These are phyloP conservation scores for Mus pahari DNA, from an alignment of 2,113 vertebrate species.

Conservation along the genomic window DNA sequence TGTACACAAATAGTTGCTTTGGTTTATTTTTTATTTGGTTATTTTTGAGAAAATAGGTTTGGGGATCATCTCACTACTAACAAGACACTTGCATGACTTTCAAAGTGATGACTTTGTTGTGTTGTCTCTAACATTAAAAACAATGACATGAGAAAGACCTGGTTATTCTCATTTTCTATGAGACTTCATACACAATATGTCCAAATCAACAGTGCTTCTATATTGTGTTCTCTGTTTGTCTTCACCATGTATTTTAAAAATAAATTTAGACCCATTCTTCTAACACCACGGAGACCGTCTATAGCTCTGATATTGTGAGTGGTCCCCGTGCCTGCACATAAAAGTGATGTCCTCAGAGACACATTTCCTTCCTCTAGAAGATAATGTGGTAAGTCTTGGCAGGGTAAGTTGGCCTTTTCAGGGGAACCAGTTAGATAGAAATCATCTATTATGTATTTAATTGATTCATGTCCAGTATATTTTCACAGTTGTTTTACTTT, in stretches of 20 bases:
- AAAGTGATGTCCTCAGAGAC: neutral
- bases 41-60: neutral
- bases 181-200: neutral
- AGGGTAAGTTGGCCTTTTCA: neutral
- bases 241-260: neutral
- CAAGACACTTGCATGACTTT: neutral
- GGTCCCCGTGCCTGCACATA: neutral
- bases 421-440: neutral
- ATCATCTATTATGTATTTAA: neutral
- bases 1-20: neutral
- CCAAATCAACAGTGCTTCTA: neutral
- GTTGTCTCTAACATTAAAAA: neutral
- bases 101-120: neutral
- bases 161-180: neutral
- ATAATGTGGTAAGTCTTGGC: neutral
- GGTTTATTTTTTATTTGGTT: neutral
- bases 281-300: neutral
- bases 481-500: neutral
- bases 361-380: neutral
- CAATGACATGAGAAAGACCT: neutral
- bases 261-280: constrained; percentile 2
- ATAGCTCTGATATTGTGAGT: neutral
- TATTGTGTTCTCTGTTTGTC: neutral
- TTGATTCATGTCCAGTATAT: neutral
- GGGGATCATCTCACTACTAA: neutral